Conservation (phyloP, 2,797 vertebrate genomes). For the Pseudochirops corinnae region DNA sequence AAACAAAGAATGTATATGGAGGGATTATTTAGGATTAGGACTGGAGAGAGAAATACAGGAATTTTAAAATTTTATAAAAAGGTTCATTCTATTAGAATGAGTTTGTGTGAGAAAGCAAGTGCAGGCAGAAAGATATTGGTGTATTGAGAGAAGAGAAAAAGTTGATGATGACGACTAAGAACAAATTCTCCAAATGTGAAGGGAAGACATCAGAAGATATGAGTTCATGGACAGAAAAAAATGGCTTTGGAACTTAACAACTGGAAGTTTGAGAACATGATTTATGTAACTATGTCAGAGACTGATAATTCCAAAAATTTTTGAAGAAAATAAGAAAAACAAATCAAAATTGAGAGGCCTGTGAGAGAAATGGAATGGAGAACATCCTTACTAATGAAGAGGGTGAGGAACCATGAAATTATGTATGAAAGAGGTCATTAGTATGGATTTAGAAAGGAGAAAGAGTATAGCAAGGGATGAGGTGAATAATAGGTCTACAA, state of each 20-base stretch:
- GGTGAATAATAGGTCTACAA: not conserved
- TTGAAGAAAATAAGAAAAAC: not conserved
- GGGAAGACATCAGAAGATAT: not conserved
- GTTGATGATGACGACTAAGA: not conserved
- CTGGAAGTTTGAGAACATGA: not conserved
- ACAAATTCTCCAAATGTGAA: not conserved
- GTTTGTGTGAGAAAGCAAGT: not conserved
- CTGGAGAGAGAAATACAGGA: not conserved
- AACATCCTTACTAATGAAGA: not conserved
- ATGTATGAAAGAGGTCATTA: not conserved
- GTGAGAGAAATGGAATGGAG: not conserved
- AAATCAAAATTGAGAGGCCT: not conserved
- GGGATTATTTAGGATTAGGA: not conserved
- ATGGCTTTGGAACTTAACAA: not conserved
- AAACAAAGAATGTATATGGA: not conserved
- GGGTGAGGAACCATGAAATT: not conserved
- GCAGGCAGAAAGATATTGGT: not conserved
- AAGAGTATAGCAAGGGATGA: not conserved
- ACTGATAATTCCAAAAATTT: not conserved
- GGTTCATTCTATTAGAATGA: not conserved
- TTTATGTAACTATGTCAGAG: not conserved
- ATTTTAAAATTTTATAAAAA: not conserved
- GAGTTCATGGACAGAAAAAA: not conserved
- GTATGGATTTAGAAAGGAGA: not conserved
- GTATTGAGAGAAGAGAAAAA: not conserved